Conservation (phyloP, 2,797 vertebrate genomes). For the Phyllotis vaccarum region DNA sequence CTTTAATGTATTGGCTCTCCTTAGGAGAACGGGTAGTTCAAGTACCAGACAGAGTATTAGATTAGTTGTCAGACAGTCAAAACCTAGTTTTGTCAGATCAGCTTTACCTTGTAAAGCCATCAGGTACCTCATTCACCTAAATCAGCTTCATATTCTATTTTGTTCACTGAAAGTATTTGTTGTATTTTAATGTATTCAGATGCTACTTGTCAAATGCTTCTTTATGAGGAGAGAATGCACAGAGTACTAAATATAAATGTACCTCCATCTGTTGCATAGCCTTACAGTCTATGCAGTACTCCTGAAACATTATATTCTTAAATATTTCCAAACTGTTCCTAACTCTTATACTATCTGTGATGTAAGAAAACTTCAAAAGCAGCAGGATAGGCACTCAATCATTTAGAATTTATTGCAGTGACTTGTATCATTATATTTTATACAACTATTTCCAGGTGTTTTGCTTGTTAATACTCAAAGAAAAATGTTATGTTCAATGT, state of each 20-base stretch:
- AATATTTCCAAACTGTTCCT: conserved; percentile 50
- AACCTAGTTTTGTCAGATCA: conserved; percentile 26
- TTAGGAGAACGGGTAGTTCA: neutral
- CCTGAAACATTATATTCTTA: conserved; percentile 55
- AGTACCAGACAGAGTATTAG: neutral
- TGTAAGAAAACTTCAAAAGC: conserved; percentile 6
- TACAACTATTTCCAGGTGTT: conserved; percentile 18
- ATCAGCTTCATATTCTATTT: conserved; percentile 17
- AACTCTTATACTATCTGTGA: neutral
- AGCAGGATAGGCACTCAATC: neutral
- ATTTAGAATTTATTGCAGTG: conserved; percentile 17
- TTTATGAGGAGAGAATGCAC: neutral
- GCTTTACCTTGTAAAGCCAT: neutral
- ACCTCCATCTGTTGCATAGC: neutral
- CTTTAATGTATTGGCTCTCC: neutral
- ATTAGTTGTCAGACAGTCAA: neutral
- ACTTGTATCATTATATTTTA: conserved; percentile 36
- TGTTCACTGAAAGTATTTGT: neutral
- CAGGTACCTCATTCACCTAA: neutral
- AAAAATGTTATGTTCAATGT: conserved; percentile 21
- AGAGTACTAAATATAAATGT: conserved; percentile 21
- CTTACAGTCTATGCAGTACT: neutral
- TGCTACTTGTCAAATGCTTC: conserved; percentile 40
- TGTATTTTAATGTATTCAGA: conserved; percentile 53
- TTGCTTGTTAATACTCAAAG: conserved; percentile 58